Evolutionary conservation across 2,797 vertebrate genomes (phyloP).

Genomic region (Cygnus olor): DNA sequence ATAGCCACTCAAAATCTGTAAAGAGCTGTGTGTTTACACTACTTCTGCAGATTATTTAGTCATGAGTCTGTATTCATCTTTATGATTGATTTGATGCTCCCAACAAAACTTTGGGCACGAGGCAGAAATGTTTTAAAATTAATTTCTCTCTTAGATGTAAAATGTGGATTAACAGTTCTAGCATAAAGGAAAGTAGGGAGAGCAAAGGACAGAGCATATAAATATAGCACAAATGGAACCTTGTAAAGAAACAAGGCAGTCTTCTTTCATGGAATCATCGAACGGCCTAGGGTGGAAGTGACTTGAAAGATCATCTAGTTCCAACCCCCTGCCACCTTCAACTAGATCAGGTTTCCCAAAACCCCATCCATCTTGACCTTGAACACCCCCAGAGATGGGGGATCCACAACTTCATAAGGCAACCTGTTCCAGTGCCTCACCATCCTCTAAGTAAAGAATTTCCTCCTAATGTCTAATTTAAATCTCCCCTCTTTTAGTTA

Average conservation of each 20-base stretch:
- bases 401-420: no score
- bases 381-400: no score
- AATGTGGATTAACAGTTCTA: neutral
- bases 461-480: no score
- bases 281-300: no score
- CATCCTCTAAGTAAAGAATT: no score
- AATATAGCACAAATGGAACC: neutral
- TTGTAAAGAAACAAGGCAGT: neutral
- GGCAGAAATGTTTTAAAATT: neutral
- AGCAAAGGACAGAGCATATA: neutral
- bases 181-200: neutral
- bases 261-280: neutral
- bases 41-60: neutral
- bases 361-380: no score
- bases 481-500: no score
- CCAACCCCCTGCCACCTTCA: no score
- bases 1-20: neutral
- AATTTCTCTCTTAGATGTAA: neutral
- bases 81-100: neutral
- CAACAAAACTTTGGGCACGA: neutral
- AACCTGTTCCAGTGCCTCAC: no score
- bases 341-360: no score
- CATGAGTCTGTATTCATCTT: neutral
- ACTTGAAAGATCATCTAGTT: no score
- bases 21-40: neutral